Base-by-base conservation (phyloP, 1,140 invertebrate genomes). In the Kradibia gibbosae region DNA sequence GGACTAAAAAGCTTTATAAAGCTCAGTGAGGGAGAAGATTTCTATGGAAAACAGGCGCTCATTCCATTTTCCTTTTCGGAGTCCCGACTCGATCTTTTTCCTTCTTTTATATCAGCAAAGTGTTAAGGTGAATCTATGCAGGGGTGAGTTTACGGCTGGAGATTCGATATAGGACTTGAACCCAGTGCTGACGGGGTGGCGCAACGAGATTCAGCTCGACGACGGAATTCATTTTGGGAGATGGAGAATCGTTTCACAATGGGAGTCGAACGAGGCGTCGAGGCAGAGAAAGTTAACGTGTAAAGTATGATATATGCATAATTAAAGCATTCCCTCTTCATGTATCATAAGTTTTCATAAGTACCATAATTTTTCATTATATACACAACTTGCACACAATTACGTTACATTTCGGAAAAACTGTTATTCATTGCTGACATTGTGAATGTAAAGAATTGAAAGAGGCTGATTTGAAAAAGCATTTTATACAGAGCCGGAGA, bases 41-140 rank as follows among this genome's bases (percentile, higher is more conserved):
- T 60, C 36, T 81, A 83, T 83, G 71, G 80, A 77, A 80, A 80
- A 71, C 5, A 83, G 79, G 39, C 53, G 20, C 36, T 71, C 82
- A 50, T 80, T 82, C 75, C 80, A 77, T 72, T 77, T 65, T 81
- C 48, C 20, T 62, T 77, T 73, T 76, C 75, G 53, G 72, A 70
- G 42, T 70, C 53, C 25, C 71, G 39, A 65, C 71, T 73, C 72
- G 79, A 81, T 75, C 72, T 81, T 75, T 60, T 81, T 70, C 48
- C 60, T 67, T n/a, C 60, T 67, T 75, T 70, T 76, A 75, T 81
- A 81, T 81, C 70, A 81, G 82, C 73, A 70, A 81, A 83, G 81
- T 80, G 82, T 79, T 74, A 80, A 83, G 83, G 82, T 78, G 84
- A 85, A 84, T 85, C 83, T 83, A 80, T 82, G 48, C 45, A 28